phyloP scores from a whole-genome alignment of 2,113 vertebrate genomes.

The Oreamnos americanus region DNA sequence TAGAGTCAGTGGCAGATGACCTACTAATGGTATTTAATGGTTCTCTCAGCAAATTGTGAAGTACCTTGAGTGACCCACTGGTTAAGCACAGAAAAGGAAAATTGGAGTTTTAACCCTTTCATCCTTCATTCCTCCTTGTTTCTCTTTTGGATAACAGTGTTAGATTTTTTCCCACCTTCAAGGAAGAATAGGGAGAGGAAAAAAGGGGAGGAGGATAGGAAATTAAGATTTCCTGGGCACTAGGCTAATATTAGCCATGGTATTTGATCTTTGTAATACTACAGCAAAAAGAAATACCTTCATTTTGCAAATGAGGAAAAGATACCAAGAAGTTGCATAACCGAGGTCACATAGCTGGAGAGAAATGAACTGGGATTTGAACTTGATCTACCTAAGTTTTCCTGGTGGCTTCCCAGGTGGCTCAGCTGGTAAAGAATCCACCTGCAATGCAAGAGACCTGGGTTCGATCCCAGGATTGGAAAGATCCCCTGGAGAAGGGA shows the following conservation, averaged over 20 bases:
- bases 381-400: background rate
- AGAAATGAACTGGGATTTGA: too few species aligned
- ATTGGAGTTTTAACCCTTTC: conserved; percentile 40
- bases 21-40: conserved; percentile 72
- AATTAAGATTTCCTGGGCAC: background rate
- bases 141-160: background rate
- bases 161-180: background rate
- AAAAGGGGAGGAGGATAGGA: background rate
- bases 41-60: conserved; percentile 64
- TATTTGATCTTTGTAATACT: background rate
- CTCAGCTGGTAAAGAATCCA: background rate
- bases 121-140: background rate
- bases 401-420: background rate
- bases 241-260: background rate
- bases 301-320: background rate
- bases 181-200: background rate
- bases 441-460: background rate
- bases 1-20: conserved; percentile 64
- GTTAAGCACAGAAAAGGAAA: conserved; percentile 56
- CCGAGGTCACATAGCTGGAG: background rate
- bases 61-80: conserved; percentile 66
- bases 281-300: background rate
- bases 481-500: background rate
- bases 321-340: background rate
- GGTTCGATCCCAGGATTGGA: background rate